Base-by-base conservation (phyloP, 1,140 invertebrate genomes). In the Condylostylus longicornis region DNA sequence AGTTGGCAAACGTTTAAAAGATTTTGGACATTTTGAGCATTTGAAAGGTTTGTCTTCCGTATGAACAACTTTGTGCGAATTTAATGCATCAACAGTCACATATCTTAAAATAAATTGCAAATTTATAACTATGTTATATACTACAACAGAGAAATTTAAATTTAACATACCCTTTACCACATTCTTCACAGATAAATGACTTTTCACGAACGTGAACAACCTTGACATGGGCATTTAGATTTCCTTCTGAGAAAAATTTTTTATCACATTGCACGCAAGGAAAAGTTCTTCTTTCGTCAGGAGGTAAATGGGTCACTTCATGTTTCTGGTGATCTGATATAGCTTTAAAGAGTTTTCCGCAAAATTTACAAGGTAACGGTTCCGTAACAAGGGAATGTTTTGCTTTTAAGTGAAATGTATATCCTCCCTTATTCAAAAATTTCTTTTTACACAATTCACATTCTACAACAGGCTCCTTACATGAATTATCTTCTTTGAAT, bases 51-150 rank as follows among this genome's bases (percentile, higher is more conserved):
- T 53, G 5, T 61, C 62, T 33, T 66, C 62, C 5, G 58, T 66
- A 40, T 69, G 67, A 1, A 65, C 60, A 10, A 64, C 52, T 38
- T 63, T 61, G 48, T 69, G 67, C 15, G 65, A 62, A 21, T 60
- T 59, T 1, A 68, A 47, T 0, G 58, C 60, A 0, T 58, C 53
- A 14, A 64, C n/a, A n/a, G n/a, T n/a, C n/a, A n/a, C n/a, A 54
- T 5, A 63, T 65, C 37, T 64, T 66, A 25, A 66, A 62, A 3
- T n/a, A n/a, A n/a, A n/a, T n/a, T n/a, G n/a, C n/a, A n/a, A n/a
- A n/a, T n/a, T n/a, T n/a, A n/a, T n/a, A n/a, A n/a, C n/a, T n/a
- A n/a, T n/a, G n/a, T n/a, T n/a, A n/a, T n/a, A n/a, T n/a, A n/a
- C n/a, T n/a, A n/a, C n/a, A n/a, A n/a, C n/a, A n/a, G n/a, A n/a